These are phyloP conservation scores for Lasioglossum malachurum DNA, from an alignment of 2,888 invertebrate species.

Conservation along the genomic window DNA sequence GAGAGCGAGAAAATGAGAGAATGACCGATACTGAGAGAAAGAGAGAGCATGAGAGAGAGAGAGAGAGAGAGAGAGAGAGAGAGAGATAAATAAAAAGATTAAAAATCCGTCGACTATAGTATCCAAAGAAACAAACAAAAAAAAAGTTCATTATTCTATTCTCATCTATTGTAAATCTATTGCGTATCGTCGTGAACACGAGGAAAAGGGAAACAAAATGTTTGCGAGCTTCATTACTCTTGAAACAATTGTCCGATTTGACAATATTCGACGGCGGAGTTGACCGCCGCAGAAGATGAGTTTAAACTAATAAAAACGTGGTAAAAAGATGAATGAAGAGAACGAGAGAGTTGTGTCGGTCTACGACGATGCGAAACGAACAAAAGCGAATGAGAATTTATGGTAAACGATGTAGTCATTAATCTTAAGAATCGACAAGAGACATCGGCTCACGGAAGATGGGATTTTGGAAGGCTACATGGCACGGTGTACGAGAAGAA, in stretches of 20 bases:
- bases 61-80: background rate
- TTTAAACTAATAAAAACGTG: too few relatives aligned
- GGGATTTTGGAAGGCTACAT: slow-evolving; percentile 41
- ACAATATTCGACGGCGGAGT: slow-evolving; percentile 77
- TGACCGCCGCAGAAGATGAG: slow-evolving; percentile 66
- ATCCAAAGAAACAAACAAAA: slow-evolving; percentile 51
- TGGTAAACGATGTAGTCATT: slow-evolving; percentile 79
- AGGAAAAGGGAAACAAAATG: slow-evolving; percentile 39
- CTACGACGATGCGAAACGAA: slow-evolving; percentile 59
- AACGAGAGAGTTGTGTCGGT: background rate
- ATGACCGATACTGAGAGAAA: background rate
- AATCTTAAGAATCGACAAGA: slow-evolving; percentile 78
- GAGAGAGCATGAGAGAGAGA: background rate
- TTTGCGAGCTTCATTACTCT: slow-evolving; percentile 48
- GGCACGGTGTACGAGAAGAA: slow-evolving; percentile 8
- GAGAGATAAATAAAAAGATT: slow-evolving; percentile 16
- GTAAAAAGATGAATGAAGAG: background rate
- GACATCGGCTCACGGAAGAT: slow-evolving; percentile 56
- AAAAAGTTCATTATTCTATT: slow-evolving; percentile 59
- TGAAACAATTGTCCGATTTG: slow-evolving; percentile 74
- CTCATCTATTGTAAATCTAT: slow-evolving; percentile 70
- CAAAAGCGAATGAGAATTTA: slow-evolving; percentile 63
- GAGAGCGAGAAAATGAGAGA: slow-evolving; percentile 1
- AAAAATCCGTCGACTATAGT: slow-evolving; percentile 69
- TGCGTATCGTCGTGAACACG: slow-evolving; percentile 44